These are phyloP conservation scores for Deilephila elpenor DNA, from an alignment of 2,888 invertebrate species.

Conservation along the genomic window DNA sequence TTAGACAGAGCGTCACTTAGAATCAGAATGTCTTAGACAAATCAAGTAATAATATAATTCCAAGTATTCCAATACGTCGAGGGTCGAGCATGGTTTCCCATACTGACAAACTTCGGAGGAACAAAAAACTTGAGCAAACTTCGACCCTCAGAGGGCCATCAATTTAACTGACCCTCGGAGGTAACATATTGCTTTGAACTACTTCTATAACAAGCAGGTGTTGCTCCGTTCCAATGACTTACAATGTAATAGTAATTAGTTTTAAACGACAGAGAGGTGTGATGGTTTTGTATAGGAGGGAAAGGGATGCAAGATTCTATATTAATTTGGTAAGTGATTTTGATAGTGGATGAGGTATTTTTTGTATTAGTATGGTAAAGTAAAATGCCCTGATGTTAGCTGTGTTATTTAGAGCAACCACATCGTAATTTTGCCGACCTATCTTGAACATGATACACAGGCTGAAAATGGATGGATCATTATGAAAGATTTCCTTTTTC, in stretches of 20 bases:
- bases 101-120: not conserved
- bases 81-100: not conserved
- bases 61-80: not conserved
- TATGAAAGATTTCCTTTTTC: too few species aligned
- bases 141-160: slow-evolving; percentile 12
- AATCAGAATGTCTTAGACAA: too few species aligned
- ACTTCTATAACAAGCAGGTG: slow-evolving; percentile 19
- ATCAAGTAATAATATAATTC: not conserved
- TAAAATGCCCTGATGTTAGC: too few species aligned
- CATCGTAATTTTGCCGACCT: too few species aligned
- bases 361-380: too few species aligned
- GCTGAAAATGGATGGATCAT: too few species aligned
- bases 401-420: too few species aligned
- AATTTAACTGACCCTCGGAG: slow-evolving; percentile 8
- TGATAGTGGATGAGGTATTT: too few species aligned
- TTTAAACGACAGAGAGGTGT: slow-evolving; percentile 8
- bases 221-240: slow-evolving; percentile 1
- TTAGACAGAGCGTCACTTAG: too few species aligned
- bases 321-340: not conserved
- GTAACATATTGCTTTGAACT: slow-evolving; percentile 9
- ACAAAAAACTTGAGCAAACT: slow-evolving; percentile 9
- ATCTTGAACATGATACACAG: too few species aligned
- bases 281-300: not conserved
- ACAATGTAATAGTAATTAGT: slow-evolving; percentile 4
- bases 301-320: not conserved